These are phyloP conservation scores for Lucinisca nassula DNA, from an alignment of 2,888 invertebrate genomes.

Conservation along the genomic window DNA sequence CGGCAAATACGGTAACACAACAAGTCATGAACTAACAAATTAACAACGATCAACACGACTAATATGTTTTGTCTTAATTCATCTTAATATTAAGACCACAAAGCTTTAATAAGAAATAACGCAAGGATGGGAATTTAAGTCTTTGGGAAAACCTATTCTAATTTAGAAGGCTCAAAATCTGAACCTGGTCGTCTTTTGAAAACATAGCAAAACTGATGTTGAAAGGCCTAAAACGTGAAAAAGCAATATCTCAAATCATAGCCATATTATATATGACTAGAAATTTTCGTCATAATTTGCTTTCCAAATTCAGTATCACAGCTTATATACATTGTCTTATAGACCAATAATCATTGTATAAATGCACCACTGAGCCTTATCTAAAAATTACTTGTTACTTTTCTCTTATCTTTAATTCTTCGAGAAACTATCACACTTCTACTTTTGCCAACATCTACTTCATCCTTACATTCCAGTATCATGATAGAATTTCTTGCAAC, in stretches of 20 bases:
- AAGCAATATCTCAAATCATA: not conserved
- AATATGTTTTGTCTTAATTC: not conserved
- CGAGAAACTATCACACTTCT: not conserved
- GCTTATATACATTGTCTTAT: not conserved
- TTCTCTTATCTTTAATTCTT: too few species aligned
- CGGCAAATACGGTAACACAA: too few species aligned
- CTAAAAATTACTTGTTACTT: not conserved
- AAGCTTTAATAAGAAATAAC: not conserved
- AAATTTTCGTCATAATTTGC: not conserved
- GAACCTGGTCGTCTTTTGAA: not conserved
- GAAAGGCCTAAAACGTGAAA: not conserved
- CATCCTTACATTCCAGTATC: not conserved
- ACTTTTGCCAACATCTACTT: too few species aligned
- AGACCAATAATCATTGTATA: not conserved
- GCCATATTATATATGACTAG: not conserved
- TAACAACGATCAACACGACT: not conserved
- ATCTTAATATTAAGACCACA: not conserved
- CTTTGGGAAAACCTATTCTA: not conserved
- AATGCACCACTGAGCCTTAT: not conserved
- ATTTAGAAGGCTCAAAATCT: slow-evolving; percentile 1
- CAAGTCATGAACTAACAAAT: too few species aligned
- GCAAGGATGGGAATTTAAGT: not conserved
- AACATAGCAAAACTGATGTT: not conserved
- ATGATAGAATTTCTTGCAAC: too few species aligned
- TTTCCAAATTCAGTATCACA: not conserved